phyloP scores from a whole-genome alignment of 2,797 vertebrate species.

The Hydrolagus colliei region DNA sequence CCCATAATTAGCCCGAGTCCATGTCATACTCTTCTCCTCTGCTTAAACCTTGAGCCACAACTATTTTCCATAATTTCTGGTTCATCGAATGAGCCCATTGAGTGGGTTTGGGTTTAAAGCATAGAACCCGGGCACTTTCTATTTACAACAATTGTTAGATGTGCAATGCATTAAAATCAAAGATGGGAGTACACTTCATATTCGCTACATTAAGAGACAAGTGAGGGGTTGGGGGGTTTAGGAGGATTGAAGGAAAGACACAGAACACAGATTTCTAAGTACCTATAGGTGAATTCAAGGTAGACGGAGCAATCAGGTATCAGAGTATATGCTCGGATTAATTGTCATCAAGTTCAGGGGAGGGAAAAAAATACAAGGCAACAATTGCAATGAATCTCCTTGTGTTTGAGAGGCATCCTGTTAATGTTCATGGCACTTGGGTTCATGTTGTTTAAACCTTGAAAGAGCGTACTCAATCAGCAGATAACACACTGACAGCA shows the following conservation, averaged over 20 bases:
- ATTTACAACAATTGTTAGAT: slow-evolving; percentile 59
- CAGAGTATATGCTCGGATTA: slow-evolving; percentile 67
- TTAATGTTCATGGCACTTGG: slow-evolving; percentile 62
- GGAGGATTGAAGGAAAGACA: too few species aligned
- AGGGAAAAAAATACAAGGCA: slow-evolving; percentile 70
- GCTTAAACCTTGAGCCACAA: slow-evolving; percentile 14
- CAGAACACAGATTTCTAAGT: slow-evolving; percentile 53
- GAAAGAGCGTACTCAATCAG: slow-evolving; percentile 47
- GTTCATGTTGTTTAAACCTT: slow-evolving; percentile 51
- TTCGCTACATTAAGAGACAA: slow-evolving; percentile 52
- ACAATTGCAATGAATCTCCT: slow-evolving; percentile 70
- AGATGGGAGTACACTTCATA: slow-evolving; percentile 55
- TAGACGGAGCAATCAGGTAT: slow-evolving; percentile 68
- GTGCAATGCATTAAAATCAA: slow-evolving; percentile 67
- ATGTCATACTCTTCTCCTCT: slow-evolving; percentile 3
- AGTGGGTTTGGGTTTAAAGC: slow-evolving; percentile 1
- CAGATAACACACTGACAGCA: slow-evolving; percentile 39
- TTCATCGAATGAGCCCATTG: not conserved
- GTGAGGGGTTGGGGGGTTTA: not conserved
- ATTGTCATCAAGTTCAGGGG: slow-evolving; percentile 67
- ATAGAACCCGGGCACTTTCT: not conserved
- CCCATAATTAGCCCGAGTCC: slow-evolving; percentile 26
- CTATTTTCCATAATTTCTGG: not conserved
- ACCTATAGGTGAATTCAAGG: slow-evolving; percentile 57
- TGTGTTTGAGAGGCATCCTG: slow-evolving; percentile 53